Evolutionary conservation across 2,888 invertebrate genomes (phyloP), one percentile per base, ranked within the genome.

Genomic region (Lymantria monacha): DNA sequence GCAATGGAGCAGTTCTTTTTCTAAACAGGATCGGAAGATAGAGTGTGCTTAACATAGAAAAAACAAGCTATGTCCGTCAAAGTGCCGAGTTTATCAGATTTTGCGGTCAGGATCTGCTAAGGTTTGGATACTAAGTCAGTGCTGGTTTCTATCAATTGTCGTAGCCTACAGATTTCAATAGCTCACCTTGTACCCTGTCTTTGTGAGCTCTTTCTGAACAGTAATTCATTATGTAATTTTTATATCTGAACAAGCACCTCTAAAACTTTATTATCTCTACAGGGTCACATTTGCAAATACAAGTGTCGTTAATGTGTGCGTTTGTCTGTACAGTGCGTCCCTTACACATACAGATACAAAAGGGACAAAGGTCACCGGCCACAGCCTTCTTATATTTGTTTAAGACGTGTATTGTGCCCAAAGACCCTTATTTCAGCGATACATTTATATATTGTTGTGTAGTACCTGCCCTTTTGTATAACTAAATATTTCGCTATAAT

Each of bases 351-450:
- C 90, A 63, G 0, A n/a, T 49, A 54, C 51, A 66, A 66, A 79
- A 83, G 83, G 86, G 87, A 85, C 87, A 90, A 84, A 90, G 91
- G 90, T 89, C 90, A 85, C 88, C 85, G 85, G 82, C 87, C 82
- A 81, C 77, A 78, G 77, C 78, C 81, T 89, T 90, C 90, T 88
- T 91, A 90, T 89, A 90, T 91, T 91, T 91, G 90, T 88, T 89
- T 88, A 89, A 91, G 90, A 83, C 85, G 74, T 84, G 82, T 87
- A 86, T 85, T 83, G 85, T 83, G 63, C 73, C 78, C 75, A 55
- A 68, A 70, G 78, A 83, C 83, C 82, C 85, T 79, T 81, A 76
- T 76, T 74, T 73, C 68, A 70, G 66, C 69, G 65, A 72, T 72
- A 73, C 68, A 72, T 73, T 74, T 76, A 67, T 70, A 70, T 70